These are phyloP conservation scores for Mya arenaria DNA, from an alignment of 1,140 invertebrate species.

Conservation along the genomic window DNA sequence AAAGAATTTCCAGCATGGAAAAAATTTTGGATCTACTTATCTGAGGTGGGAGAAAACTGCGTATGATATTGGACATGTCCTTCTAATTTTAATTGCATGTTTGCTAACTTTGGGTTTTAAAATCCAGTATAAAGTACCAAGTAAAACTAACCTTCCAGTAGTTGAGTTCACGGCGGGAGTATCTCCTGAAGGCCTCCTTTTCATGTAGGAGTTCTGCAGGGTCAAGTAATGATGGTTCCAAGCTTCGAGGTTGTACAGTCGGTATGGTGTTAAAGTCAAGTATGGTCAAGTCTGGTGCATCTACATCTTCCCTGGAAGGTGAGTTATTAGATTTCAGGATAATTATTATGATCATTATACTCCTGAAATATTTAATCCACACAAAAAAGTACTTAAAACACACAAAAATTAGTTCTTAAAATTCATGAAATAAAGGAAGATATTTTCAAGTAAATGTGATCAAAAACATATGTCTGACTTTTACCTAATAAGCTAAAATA, in stretches of 20 bases:
- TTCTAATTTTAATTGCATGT: too few species aligned
- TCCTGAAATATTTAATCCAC: background rate
- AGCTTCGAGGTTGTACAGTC: conserved; percentile 53
- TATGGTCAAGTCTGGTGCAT: conserved; percentile 58
- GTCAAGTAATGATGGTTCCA: conserved; percentile 51
- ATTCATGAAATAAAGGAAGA: too few species aligned
- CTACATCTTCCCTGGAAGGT: conserved; percentile 55
- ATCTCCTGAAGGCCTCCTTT: conserved; percentile 47
- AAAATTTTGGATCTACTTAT: background rate
- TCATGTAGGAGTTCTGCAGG: conserved; percentile 41
- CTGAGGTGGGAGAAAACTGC: background rate
- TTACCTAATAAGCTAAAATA: too few species aligned
- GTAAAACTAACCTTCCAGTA: conserved; percentile 63
- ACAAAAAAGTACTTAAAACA: background rate
- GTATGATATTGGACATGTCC: too few species aligned
- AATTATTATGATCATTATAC: too few species aligned
- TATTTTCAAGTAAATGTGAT: too few species aligned
- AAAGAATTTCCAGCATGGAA: too few species aligned
- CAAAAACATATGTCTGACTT: too few species aligned
- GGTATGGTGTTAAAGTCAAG: conserved; percentile 60
- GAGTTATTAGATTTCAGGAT: too few species aligned
- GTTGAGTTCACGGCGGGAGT: conserved; percentile 47
- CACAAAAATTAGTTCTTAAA: too few species aligned
- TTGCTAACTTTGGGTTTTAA: too few species aligned
- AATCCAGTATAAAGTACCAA: too few species aligned